Conservation (phyloP, 1,140 invertebrate species). For the Diorhabda elongata region DNA sequence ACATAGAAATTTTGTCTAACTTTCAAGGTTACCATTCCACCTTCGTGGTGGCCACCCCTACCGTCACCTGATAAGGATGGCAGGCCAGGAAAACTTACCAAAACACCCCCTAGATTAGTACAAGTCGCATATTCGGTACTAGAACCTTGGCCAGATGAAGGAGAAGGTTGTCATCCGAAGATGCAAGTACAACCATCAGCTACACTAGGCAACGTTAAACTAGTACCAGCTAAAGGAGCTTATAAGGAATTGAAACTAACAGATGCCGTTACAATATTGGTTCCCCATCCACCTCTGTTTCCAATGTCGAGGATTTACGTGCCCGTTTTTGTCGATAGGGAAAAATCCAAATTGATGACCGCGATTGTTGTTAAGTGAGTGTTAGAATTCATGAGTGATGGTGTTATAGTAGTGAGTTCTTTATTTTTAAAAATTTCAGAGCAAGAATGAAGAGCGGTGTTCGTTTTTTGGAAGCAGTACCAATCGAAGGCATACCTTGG, state of each 20-base stretch:
- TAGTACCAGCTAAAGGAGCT: conserved; percentile 69
- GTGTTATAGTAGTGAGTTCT: neutral
- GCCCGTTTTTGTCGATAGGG: conserved; percentile 75
- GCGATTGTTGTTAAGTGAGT: conserved; percentile 79
- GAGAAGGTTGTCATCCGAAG: conserved; percentile 64
- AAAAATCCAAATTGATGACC: conserved; percentile 60
- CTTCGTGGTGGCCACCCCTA: conserved; percentile 80
- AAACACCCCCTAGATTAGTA: conserved; percentile 67
- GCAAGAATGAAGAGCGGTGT: conserved; percentile 82
- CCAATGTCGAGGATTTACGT: conserved; percentile 83
- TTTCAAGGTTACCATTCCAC: conserved; percentile 68
- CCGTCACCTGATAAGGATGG: conserved; percentile 57
- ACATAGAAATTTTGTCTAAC: neutral
- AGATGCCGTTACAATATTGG: conserved; percentile 73
- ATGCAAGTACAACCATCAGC: conserved; percentile 75
- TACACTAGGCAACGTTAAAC: conserved; percentile 64
- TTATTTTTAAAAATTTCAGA: conserved; percentile 51
- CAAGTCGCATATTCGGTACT: conserved; percentile 79
- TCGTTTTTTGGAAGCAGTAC: conserved; percentile 74
- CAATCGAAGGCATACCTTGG: conserved; percentile 68
- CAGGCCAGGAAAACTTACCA: conserved; percentile 51
- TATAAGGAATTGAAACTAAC: conserved; percentile 78
- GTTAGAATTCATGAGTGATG: neutral
- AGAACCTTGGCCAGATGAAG: conserved; percentile 66
- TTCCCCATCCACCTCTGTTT: conserved; percentile 82